phyloP scores from a whole-genome alignment of 1,140 invertebrate species.

The Zaprionus davidi region DNA sequence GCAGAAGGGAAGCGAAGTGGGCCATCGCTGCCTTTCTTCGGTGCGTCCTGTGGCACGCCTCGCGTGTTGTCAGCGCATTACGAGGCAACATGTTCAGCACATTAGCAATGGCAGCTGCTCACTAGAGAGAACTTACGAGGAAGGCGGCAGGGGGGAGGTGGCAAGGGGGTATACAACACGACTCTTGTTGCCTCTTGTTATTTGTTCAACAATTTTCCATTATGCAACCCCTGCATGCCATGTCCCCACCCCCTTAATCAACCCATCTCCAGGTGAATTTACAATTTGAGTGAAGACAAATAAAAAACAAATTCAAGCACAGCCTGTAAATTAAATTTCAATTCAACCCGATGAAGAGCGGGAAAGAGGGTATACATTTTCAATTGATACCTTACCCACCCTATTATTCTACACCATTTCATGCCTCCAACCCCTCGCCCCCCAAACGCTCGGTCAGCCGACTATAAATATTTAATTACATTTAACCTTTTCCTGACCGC shows the following conservation, averaged over 20 bases:
- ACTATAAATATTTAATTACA: conserved; percentile 79
- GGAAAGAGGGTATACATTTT: conserved; percentile 43
- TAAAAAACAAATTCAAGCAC: conserved; percentile 53
- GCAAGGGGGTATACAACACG: conserved; percentile 26
- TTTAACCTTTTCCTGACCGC: conserved; percentile 72
- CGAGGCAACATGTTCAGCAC: conserved; percentile 73
- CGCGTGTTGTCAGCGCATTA: conserved; percentile 79
- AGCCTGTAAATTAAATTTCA: conserved; percentile 74
- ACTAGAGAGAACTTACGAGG: neutral
- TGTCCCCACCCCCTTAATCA: neutral
- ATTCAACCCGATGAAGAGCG: conserved; percentile 13
- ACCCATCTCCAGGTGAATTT: conserved; percentile 37
- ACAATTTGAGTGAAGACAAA: conserved; percentile 73
- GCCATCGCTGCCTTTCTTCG: conserved; percentile 13
- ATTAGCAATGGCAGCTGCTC: conserved; percentile 50
- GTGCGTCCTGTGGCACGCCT: conserved; percentile 41
- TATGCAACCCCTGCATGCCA: conserved; percentile 3
- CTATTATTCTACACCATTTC: neutral
- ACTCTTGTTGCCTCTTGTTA: conserved; percentile 38
- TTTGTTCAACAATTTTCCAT: conserved; percentile 59
- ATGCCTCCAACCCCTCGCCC: neutral
- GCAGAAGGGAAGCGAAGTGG: conserved; percentile 23
- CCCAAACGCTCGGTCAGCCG: conserved; percentile 25
- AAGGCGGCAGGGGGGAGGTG: neutral
- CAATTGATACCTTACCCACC: conserved; percentile 55